phyloP scores from a whole-genome alignment of 2,113 vertebrate genomes.

The Bufo gargarizans region DNA sequence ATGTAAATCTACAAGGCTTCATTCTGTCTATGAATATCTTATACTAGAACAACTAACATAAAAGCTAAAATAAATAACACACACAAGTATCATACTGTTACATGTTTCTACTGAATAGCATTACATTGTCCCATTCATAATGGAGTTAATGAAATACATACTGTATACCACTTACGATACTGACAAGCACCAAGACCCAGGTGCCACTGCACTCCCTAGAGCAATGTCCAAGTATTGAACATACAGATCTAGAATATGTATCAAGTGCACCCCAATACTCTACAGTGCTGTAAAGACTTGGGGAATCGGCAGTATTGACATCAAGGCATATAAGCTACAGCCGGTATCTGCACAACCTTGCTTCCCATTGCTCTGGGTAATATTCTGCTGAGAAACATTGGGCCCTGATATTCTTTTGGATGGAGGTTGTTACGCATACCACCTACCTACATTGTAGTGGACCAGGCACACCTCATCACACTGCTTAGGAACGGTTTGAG shows the following conservation, averaged over 20 bases:
- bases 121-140: background rate
- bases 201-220: too few relatives aligned
- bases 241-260: too few relatives aligned
- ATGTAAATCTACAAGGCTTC: background rate
- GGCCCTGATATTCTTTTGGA: background rate
- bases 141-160: too few relatives aligned
- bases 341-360: background rate
- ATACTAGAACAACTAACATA: constrained; percentile 13
- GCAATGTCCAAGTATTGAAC: too few relatives aligned
- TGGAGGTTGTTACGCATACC: background rate
- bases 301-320: too few relatives aligned
- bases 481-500: too few relatives aligned
- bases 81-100: background rate
- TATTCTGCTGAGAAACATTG: background rate
- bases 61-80: background rate
- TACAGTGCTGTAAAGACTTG: too few relatives aligned
- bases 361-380: background rate
- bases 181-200: too few relatives aligned
- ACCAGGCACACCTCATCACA: too few relatives aligned
- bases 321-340: background rate
- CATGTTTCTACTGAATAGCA: background rate
- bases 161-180: too few relatives aligned
- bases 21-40: background rate
- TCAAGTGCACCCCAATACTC: too few relatives aligned
- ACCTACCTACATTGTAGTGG: background rate